A percentile compares a stretch with the other conserved stretches of the same genome.
Evolutionary conservation across 2,113 vertebrate species (phyloP).

Genomic region (Alosa alosa): DNA sequence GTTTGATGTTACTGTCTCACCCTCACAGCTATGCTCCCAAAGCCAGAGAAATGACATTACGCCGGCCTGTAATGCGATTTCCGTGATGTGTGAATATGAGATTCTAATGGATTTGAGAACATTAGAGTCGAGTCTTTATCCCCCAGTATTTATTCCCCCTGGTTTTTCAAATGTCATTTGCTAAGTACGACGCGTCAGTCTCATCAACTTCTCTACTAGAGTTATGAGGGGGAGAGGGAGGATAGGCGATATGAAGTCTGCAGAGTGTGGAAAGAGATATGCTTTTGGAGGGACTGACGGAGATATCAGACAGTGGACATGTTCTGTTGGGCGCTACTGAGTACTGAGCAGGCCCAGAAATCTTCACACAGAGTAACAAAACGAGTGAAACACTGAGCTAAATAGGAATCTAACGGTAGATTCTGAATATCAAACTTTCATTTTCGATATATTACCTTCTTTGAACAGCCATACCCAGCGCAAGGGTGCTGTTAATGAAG

Average conservation of each 20-base stretch:
- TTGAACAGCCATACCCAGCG: neutral
- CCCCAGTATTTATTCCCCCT: slow-evolving; percentile 73
- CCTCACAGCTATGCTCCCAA: slow-evolving; percentile 56
- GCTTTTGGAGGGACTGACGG: slow-evolving; percentile 15
- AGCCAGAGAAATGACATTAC: slow-evolving; percentile 74
- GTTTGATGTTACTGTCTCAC: slow-evolving; percentile 72
- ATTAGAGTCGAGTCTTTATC: slow-evolving; percentile 74
- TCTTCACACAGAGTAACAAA: neutral
- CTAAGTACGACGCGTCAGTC: slow-evolving; percentile 70
- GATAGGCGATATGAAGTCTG: slow-evolving; percentile 54
- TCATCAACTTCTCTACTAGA: slow-evolving; percentile 24
- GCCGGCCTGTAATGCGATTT: slow-evolving; percentile 75
- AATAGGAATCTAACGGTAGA: neutral
- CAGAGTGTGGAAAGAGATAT: slow-evolving; percentile 19
- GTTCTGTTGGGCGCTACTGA: slow-evolving; percentile 26
- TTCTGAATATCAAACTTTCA: neutral
- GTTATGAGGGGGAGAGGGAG: slow-evolving; percentile 45
- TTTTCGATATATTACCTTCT: neutral
- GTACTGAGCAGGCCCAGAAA: slow-evolving; percentile 19
- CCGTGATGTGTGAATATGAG: slow-evolving; percentile 76
- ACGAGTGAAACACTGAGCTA: neutral
- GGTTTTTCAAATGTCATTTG: slow-evolving; percentile 74
- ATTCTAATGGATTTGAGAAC: slow-evolving; percentile 77
- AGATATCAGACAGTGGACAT: slow-evolving; percentile 32
- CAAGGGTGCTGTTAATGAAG: neutral